phyloP scores from a whole-genome alignment of 1,140 invertebrate genomes.

The Archivesica marissinica region DNA sequence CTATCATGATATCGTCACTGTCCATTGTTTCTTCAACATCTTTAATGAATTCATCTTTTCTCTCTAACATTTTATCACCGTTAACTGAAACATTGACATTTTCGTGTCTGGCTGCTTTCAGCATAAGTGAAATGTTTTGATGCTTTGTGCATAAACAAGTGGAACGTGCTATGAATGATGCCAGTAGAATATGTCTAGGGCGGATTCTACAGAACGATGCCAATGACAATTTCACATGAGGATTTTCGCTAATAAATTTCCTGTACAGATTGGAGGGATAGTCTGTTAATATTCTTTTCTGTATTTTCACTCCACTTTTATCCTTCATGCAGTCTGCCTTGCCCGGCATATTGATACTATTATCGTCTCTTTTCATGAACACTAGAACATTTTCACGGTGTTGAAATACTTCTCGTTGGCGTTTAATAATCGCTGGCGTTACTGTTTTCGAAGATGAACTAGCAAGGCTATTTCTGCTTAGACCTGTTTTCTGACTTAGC shows the following conservation, averaged over 20 bases:
- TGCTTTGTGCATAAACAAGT: slow-evolving; percentile 20
- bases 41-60: not conserved
- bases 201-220: slow-evolving; percentile 28
- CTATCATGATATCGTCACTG: not conserved
- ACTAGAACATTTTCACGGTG: not conserved
- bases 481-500: slow-evolving; percentile 38
- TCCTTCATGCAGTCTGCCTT: not conserved
- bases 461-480: slow-evolving; percentile 41
- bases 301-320: not conserved
- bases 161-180: slow-evolving; percentile 35
- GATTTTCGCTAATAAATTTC: slow-evolving; percentile 23
- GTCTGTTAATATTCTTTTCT: slow-evolving; percentile 10
- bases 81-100: not conserved
- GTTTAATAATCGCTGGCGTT: not conserved
- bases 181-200: slow-evolving; percentile 5
- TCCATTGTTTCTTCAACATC: not conserved
- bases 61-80: not conserved
- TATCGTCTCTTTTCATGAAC: slow-evolving; percentile 35
- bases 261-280: slow-evolving; percentile 11
- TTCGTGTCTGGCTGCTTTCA: not conserved
- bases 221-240: not conserved
- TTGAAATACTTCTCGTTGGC: slow-evolving; percentile 18
- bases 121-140: slow-evolving; percentile 14
- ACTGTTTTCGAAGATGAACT: slow-evolving; percentile 10
- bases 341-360: slow-evolving; percentile 11